A percentile compares a stretch with the other conserved stretches of the same genome.
Evolutionary conservation across 2,888 invertebrate species (phyloP).

Genomic region (Luffia ferchaultella): DNA sequence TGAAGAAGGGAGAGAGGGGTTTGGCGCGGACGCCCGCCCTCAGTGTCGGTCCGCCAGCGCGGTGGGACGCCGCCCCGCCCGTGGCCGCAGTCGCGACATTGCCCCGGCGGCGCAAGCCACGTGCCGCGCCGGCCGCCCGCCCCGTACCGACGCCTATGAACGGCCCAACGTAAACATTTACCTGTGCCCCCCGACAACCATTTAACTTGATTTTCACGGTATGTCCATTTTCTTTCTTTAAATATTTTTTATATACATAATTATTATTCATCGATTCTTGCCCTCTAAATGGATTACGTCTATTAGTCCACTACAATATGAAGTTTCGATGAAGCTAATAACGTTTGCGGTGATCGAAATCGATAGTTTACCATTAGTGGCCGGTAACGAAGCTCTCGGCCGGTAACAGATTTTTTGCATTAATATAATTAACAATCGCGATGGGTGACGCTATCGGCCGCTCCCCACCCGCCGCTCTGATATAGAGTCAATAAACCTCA

Average conservation of each 20-base stretch:
- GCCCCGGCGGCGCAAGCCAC: conserved; percentile 13
- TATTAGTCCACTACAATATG: too few relatives aligned
- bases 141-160: conserved; percentile 19
- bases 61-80: conserved; percentile 4
- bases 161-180: neutral
- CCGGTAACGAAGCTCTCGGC: conserved; percentile 33
- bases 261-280: neutral
- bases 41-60: conserved; percentile 1
- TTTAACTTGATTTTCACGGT: conserved; percentile 22
- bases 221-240: conserved; percentile 25
- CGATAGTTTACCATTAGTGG: conserved; percentile 54
- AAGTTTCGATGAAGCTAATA: too few relatives aligned
- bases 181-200: neutral
- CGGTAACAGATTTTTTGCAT: conserved; percentile 45
- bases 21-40: conserved; percentile 17
- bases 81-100: conserved; percentile 13
- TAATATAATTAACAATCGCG: conserved; percentile 35
- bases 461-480: conserved; percentile 44
- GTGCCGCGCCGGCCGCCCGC: conserved; percentile 22
- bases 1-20: conserved; percentile 28
- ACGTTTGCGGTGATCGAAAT: conserved; percentile 33
- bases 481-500: too few relatives aligned
- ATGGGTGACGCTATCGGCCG: conserved; percentile 25
- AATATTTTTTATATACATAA: neutral
- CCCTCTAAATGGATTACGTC: neutral